phyloP scores from a whole-genome alignment of 2,888 invertebrate genomes.

The Dioctria rufipes region DNA sequence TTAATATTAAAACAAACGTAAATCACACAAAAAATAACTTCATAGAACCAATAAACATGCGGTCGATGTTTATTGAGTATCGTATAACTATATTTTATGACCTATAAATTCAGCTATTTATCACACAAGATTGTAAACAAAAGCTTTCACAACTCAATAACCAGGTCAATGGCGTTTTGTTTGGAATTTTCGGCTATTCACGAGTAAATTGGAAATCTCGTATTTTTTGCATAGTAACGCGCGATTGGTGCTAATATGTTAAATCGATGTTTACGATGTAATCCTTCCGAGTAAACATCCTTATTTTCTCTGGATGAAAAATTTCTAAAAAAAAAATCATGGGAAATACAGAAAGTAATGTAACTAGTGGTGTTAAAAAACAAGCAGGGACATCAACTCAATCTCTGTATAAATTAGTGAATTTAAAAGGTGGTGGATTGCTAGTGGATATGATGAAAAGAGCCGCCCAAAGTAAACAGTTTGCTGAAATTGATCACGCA shows the following conservation, averaged over 20 bases:
- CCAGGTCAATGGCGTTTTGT: background rate
- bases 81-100: too few relatives aligned
- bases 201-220: constrained; percentile 2
- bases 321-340: constrained; percentile 66
- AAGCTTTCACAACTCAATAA: background rate
- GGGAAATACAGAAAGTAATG: constrained; percentile 91
- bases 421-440: constrained; percentile 95
- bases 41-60: too few relatives aligned
- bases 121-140: too few relatives aligned
- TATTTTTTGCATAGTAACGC: constrained; percentile 14
- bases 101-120: too few relatives aligned
- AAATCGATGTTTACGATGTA: constrained; percentile 37
- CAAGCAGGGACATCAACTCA: constrained; percentile 91
- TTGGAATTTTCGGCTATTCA: background rate
- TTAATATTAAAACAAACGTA: too few relatives aligned
- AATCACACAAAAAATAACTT: too few relatives aligned
- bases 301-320: background rate
- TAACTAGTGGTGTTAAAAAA: constrained; percentile 95
- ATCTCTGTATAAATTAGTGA: constrained; percentile 89
- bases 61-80: too few relatives aligned
- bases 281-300: background rate
- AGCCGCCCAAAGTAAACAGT: constrained; percentile 91
- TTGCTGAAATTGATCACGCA: constrained; percentile 92
- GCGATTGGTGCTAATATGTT: background rate
- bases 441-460: constrained; percentile 94